These are phyloP conservation scores for Trypoxylus dichotomus DNA, from an alignment of 1,140 invertebrate species.

Conservation along the genomic window DNA sequence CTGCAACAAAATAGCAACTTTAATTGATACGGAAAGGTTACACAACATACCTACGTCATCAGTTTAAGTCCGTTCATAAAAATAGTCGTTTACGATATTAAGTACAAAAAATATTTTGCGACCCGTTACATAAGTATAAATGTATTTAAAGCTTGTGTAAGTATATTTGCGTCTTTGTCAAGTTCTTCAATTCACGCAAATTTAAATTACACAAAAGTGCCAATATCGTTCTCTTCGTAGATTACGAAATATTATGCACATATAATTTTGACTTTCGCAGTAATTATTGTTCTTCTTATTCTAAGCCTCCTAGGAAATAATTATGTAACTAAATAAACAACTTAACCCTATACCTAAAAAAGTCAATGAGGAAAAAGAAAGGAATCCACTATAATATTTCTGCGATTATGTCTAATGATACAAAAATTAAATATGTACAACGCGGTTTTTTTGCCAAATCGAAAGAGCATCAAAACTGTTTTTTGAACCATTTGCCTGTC, in stretches of 20 bases:
- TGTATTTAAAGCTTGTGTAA: slow-evolving; percentile 17
- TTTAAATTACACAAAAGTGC: slow-evolving; percentile 10
- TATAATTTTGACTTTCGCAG: too few relatives aligned
- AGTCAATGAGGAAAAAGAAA: too few relatives aligned
- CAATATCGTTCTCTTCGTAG: not conserved
- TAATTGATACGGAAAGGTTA: not conserved
- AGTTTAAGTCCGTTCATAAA: not conserved
- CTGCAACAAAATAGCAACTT: slow-evolving; percentile 12
- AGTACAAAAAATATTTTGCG: slow-evolving; percentile 8
- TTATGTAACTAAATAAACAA: too few relatives aligned
- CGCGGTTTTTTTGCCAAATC: too few relatives aligned
- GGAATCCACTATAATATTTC: too few relatives aligned
- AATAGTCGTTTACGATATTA: slow-evolving; percentile 12
- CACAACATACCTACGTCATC: slow-evolving; percentile 5
- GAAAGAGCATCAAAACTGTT: too few relatives aligned
- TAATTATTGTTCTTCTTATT: too few relatives aligned
- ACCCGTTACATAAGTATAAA: not conserved
- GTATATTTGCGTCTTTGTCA: slow-evolving; percentile 5
- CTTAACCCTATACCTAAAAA: too few relatives aligned
- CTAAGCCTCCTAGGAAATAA: too few relatives aligned
- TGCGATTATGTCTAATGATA: too few relatives aligned
- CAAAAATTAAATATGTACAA: too few relatives aligned
- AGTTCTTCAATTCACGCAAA: slow-evolving; percentile 13
- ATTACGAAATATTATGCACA: slow-evolving; percentile 2
- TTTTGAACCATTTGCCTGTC: too few relatives aligned